A percentile compares a stretch with the other conserved stretches of the same genome.
Conservation (phyloP, 2,797 vertebrate genomes). For the Allobates femoralis region DNA sequence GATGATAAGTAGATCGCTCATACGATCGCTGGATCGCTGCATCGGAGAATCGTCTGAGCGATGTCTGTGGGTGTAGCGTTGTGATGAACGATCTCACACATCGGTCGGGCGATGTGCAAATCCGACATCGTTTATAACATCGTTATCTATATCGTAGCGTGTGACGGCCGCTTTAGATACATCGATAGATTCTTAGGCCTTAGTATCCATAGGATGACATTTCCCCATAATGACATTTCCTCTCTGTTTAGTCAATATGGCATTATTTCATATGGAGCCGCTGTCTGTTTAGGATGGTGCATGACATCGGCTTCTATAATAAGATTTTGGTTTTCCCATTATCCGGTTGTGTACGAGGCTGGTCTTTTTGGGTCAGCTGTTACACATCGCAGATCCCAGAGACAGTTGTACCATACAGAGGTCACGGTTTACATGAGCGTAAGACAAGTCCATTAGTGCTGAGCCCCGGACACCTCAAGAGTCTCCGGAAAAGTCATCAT, state of each 20-base stretch:
- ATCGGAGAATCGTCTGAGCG: too few relatives aligned
- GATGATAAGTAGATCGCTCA: too few relatives aligned
- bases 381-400: background rate
- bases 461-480: background rate
- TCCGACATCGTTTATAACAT: too few relatives aligned
- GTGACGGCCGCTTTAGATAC: too few relatives aligned
- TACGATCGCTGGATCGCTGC: too few relatives aligned
- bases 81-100: too few relatives aligned
- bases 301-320: background rate
- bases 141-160: too few relatives aligned
- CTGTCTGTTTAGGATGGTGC: background rate
- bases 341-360: background rate
- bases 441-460: background rate
- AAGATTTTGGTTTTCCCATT: conserved; percentile 8
- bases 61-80: too few relatives aligned
- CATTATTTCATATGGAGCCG: too few relatives aligned
- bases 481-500: conserved; percentile 6
- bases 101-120: too few relatives aligned
- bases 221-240: background rate
- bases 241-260: background rate
- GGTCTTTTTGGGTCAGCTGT: background rate
- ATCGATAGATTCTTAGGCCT: too few relatives aligned
- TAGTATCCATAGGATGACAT: too few relatives aligned
- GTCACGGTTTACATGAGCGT: background rate
- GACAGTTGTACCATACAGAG: background rate